Evolutionary conservation across 2,888 invertebrate genomes (phyloP).

Genomic region (Folsomia candida): DNA sequence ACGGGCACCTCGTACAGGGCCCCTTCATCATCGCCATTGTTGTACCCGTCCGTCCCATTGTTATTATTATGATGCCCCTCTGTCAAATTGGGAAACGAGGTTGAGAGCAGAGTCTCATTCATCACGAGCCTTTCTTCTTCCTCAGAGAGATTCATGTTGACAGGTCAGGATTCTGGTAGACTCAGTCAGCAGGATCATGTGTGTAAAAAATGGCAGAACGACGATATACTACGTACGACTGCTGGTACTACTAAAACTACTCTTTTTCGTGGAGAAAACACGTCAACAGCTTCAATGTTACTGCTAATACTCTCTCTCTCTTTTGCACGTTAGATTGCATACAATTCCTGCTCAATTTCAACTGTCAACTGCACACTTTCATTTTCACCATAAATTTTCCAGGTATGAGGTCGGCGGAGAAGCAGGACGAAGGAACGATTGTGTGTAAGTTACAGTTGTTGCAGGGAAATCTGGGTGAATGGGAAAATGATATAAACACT

Average conservation of each 20-base stretch:
- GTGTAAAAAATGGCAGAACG: not conserved
- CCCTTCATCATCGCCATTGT: conserved; percentile 49
- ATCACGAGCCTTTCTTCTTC: not conserved
- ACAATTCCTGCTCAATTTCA: not conserved
- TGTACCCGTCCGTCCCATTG: conserved; percentile 26
- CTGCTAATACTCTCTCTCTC: no score
- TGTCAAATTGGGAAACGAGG: not conserved
- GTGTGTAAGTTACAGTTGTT: not conserved
- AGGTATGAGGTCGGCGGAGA: no score
- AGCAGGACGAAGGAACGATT: not conserved
- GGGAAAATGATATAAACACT: no score
- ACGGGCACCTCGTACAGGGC: conserved; percentile 71
- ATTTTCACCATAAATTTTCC: not conserved
- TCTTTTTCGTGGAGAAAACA: not conserved
- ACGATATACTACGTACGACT: no score
- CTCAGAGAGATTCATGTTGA: conserved; percentile 7
- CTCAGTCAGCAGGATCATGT: not conserved
- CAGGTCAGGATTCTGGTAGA: not conserved
- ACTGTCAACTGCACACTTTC: not conserved
- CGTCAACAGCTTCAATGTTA: not conserved
- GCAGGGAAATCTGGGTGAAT: not conserved
- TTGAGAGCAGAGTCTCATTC: not conserved
- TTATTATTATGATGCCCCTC: conserved; percentile 1
- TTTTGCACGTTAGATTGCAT: not conserved
- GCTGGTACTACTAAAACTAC: no score